These are phyloP conservation scores for Bostrychus sinensis DNA, from an alignment of 2,113 vertebrate genomes.

Conservation along the genomic window DNA sequence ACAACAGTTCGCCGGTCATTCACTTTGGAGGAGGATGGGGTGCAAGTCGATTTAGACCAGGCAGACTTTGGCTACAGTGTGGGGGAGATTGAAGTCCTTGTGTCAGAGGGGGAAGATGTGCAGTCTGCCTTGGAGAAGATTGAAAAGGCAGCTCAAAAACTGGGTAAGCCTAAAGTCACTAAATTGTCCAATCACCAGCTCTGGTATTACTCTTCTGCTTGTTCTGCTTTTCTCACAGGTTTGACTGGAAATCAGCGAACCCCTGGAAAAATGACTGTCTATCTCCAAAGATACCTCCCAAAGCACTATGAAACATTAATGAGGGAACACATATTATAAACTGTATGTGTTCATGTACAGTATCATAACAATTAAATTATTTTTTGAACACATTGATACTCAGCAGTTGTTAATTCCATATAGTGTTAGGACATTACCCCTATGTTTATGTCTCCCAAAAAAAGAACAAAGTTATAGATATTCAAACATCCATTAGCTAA, in stretches of 20 bases:
- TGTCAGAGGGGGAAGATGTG: slow-evolving; percentile 73
- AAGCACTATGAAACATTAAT: slow-evolving; percentile 80
- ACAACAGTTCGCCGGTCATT: slow-evolving; percentile 74
- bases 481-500: no score
- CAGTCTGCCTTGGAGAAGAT: slow-evolving; percentile 73
- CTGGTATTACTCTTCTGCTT: not conserved
- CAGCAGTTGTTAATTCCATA: no score
- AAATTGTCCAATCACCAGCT: not conserved
- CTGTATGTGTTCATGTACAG: no score
- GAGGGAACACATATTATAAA: slow-evolving; percentile 61
- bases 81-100: slow-evolving; percentile 81
- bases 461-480: no score
- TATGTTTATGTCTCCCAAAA: no score
- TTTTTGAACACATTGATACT: no score
- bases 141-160: slow-evolving; percentile 61
- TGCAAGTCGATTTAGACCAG: slow-evolving; percentile 78
- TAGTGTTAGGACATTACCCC: no score
- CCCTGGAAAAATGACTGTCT: slow-evolving; percentile 85
- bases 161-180: slow-evolving; percentile 64
- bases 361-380: no score
- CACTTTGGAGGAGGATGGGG: slow-evolving; percentile 58
- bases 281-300: slow-evolving; percentile 80
- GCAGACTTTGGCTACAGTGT: slow-evolving; percentile 82
- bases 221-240: slow-evolving; percentile 58
- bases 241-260: slow-evolving; percentile 70